These are phyloP conservation scores for Polydrusus cervinus DNA, from an alignment of 2,888 invertebrate species.

Conservation along the genomic window DNA sequence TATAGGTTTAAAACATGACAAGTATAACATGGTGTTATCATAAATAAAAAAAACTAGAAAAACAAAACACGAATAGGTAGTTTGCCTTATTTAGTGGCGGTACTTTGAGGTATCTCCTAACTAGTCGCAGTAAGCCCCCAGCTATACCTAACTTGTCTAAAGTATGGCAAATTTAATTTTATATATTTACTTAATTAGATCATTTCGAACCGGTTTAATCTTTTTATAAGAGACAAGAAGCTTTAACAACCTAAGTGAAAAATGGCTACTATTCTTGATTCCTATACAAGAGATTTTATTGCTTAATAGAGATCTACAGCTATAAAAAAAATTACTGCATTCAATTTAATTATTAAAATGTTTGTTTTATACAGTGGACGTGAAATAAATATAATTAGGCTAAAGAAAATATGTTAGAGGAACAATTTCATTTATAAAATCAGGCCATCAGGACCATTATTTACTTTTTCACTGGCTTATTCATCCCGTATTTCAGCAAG, in stretches of 20 bases:
- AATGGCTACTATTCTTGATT: slow-evolving; percentile 46
- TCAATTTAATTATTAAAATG: not conserved
- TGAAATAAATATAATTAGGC: too few species aligned
- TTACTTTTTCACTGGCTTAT: too few species aligned
- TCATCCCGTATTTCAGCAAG: too few species aligned
- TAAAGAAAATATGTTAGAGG: too few species aligned
- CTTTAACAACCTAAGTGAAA: slow-evolving; percentile 48
- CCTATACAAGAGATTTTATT: slow-evolving; percentile 43
- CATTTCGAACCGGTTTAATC: slow-evolving; percentile 50
- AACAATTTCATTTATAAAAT: too few species aligned
- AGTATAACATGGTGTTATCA: slow-evolving; percentile 44
- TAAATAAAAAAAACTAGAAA: slow-evolving; percentile 43
- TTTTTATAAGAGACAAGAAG: slow-evolving; percentile 50
- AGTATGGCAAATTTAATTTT: slow-evolving; percentile 54
- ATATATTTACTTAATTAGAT: slow-evolving; percentile 56
- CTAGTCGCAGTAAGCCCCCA: slow-evolving; percentile 39
- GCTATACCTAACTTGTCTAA: slow-evolving; percentile 51
- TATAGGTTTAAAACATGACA: slow-evolving; percentile 39
- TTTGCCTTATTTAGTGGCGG: slow-evolving; percentile 50
- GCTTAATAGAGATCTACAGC: slow-evolving; percentile 32
- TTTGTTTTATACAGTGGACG: not conserved
- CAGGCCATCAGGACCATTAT: too few species aligned
- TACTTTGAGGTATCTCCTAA: slow-evolving; percentile 50
- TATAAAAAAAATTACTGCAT: not conserved
- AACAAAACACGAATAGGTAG: slow-evolving; percentile 43